Evolutionary conservation across 1,140 invertebrate species (phyloP), one percentile per base, ranked within the genome.

Genomic region (Paracyclopina nana): DNA sequence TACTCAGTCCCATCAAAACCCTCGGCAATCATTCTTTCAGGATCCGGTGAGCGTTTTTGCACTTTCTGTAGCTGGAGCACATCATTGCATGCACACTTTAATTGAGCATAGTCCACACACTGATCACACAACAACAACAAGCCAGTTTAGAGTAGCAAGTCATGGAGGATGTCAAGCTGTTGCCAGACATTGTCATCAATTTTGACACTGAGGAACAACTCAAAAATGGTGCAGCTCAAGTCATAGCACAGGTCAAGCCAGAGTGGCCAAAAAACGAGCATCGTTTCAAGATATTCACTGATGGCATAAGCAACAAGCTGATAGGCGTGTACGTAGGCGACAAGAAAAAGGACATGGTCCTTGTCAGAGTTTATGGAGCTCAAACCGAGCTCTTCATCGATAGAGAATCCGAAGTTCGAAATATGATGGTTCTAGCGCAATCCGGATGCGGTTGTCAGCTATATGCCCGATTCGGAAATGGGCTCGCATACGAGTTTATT

Each of bases 401-500:
- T 48, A 26, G 45, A n/a, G 12, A 48, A 9, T 26, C 45, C 12
- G 45, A 48, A 28, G 14, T 48, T 22, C 24, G 42, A 2, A 44
- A 18, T 12, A 20, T 44, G 16, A 6, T 25, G 22, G 22, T 20
- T 26, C 22, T 48, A n/a, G 27, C 9, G 24, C 12, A 16, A 28
- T 26, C 74, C 55, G 81, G 79, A 11, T 72, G 83, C 55, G 83
- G 84, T 55, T 81, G 88, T 48, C 72, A 76, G 46, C 67, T 97
- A 29, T 90, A 87, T 69, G 86, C 83, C 34, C 77, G 79, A 24
- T 97, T 97, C 67, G 73, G 77, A 54, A 98, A 98, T 71, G 94
- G 92, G 20, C 69, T 97, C 53, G 80, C 77, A 16, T 98, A 96
- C 65, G 78, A 88, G 66, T 98, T 79, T 68, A 73, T 86, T 55